Evolutionary conservation across 92 coral and sea anemone genomes (phyloP), one percentile per base, ranked within the genome.

Genomic region (Chrysogorgia sp.): DNA sequence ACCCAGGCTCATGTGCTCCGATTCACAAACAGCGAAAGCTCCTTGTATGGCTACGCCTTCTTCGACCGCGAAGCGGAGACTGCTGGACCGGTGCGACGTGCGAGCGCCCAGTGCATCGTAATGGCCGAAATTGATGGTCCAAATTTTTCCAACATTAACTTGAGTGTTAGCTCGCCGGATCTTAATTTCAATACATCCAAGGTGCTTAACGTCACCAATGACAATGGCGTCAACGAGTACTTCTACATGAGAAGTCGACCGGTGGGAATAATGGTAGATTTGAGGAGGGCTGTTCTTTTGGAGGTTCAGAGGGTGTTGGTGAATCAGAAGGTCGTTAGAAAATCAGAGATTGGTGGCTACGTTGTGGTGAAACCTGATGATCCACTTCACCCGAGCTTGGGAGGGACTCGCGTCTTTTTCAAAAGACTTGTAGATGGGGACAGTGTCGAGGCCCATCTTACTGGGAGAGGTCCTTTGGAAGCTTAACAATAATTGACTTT

Each of bases 161-260:
- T 81, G 10, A 66, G 86, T 32, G 48, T 86, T 4, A 81, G 83
- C 47, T 63, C 66, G n/a, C 89, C 89, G 5, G 50, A 55, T 56
- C 47, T 85, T 31, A 75, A 80, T 40, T 81, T 80, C 30, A 21
- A 10, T 21, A 80, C 79, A 10, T 0, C 55, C 14, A 49, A 65
- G 29, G 59, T 29, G 23, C 68, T 28, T 1, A n/a, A 22, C 5
- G 14, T 3, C 10, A 21, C 24, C 40, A 37, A 63, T 0, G 67
- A 61, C 12, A 83, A 79, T 37, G 82, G 69, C 1, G 62, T 59
- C 17, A 63, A 72, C 50, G 85, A 66, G 24, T 68, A 61, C 40
- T 35, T 81, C 62, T 86, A 76, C 66, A 72, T 72, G 79, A 55
- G 79, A 33, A 72, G 79, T 56, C 63, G n/a, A 8, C 79, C 79